A percentile compares a stretch with the other conserved stretches of the same genome.
Conservation (phyloP, 2,797 vertebrate species). For the Anguilla obscura region DNA sequence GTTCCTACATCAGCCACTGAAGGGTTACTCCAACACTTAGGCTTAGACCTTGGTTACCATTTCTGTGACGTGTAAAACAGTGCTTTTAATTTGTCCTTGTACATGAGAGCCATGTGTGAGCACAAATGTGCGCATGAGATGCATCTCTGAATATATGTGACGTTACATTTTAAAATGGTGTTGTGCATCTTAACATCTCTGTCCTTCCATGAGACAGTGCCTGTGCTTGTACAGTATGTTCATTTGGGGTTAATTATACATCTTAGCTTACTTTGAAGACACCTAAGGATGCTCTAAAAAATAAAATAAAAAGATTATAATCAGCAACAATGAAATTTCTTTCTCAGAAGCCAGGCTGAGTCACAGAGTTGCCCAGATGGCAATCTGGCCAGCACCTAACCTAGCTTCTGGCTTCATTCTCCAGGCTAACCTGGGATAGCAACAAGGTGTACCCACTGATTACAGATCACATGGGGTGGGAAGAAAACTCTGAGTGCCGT, state of each 20-base stretch:
- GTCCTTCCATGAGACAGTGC: too few relatives aligned
- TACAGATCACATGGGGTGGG: constrained; percentile 12
- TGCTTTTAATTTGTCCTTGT: too few relatives aligned
- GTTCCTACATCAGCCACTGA: constrained; percentile 35
- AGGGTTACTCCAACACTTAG: constrained; percentile 1
- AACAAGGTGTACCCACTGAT: not conserved
- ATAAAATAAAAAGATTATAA: not conserved
- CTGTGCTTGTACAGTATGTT: too few relatives aligned
- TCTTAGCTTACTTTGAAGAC: too few relatives aligned
- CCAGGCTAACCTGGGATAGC: constrained; percentile 4
- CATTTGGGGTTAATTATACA: too few relatives aligned
- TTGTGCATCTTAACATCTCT: too few relatives aligned
- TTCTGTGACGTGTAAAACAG: too few relatives aligned
- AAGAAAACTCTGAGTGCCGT: constrained; percentile 2
- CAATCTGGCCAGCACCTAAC: constrained; percentile 10
- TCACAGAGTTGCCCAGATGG: constrained; percentile 23
- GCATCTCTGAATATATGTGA: constrained; percentile 33
- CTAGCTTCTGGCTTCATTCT: constrained; percentile 6
- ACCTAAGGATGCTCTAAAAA: too few relatives aligned
- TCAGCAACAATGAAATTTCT: not conserved
- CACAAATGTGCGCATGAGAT: constrained; percentile 37
- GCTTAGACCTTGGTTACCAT: not conserved
- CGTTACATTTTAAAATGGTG: constrained; percentile 51
- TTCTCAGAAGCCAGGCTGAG: constrained; percentile 19
- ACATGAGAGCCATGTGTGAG: not conserved